Evolutionary conservation across 53 echinoderm and acorn worm species (phyloP).

Genomic region (Luidia sarsii): DNA sequence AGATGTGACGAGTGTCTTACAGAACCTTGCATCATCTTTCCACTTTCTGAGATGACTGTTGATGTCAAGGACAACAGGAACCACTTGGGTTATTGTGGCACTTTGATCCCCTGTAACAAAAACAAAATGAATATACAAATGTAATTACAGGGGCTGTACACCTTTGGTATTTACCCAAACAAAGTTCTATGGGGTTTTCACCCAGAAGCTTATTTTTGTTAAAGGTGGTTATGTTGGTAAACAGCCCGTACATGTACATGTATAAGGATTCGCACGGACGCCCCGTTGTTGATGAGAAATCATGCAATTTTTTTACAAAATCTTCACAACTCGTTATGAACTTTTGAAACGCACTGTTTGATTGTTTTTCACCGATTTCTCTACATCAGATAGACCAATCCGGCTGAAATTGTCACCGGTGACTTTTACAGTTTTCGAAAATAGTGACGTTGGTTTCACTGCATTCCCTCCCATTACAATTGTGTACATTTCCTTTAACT

Average conservation of each 20-base stretch:
- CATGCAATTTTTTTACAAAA: constrained; percentile 6
- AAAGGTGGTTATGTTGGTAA: constrained; percentile 5
- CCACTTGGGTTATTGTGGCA: constrained; percentile 34
- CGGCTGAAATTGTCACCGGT: no score
- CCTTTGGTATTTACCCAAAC: constrained; percentile 1
- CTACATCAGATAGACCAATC: background rate
- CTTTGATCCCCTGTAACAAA: no score
- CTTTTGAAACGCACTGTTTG: background rate
- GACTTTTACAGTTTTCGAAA: background rate
- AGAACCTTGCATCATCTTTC: constrained; percentile 20
- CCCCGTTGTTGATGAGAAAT: background rate
- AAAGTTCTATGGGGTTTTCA: background rate
- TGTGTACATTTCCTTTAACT: constrained; percentile 5
- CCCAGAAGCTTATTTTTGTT: background rate
- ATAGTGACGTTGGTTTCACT: constrained; percentile 5
- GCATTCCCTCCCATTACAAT: background rate
- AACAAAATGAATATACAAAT: no score
- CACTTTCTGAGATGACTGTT: constrained; percentile 37
- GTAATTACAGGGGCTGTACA: no score
- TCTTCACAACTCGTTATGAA: background rate
- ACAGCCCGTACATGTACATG: background rate
- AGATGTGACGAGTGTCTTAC: constrained; percentile 20
- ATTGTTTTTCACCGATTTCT: background rate
- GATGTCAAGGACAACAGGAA: constrained; percentile 43
- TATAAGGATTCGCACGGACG: background rate